Base-by-base conservation (phyloP, 2,797 vertebrate genomes). In the Sebastes vulpes region DNA sequence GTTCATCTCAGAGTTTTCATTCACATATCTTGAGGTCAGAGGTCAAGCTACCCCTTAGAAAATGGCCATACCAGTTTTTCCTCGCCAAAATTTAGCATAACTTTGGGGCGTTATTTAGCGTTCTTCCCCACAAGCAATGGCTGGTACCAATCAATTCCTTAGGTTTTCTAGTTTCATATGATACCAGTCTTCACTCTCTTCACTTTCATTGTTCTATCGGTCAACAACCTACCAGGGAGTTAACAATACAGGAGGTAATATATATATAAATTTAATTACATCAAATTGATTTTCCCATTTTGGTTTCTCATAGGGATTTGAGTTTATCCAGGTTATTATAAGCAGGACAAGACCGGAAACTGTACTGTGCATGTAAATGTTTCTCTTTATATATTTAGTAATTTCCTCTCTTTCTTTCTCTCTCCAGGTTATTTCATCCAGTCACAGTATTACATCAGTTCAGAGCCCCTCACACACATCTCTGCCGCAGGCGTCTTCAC, bases 401-500 rank as follows among this genome's bases (percentile, higher is more conserved):
- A 57, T 54, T 50, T 59, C 23, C 18, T 25, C 25, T 72, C 25
- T 52, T 28, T 20, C 3, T 60, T 3, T 48, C 5, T 77, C 25
- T 72, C 25, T 72, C 1, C 72, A 95, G 93, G 84, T 89, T 4
- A 46, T 82, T 74, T 81, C 84, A 12, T 85, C 89, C 21, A 83
- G 76, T 83, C 95, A 94, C 74, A 89, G 81, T 67, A 81, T 75
- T 65, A 60, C 88, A 23, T 90, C 90, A 16, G 65, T 93, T 71
- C 96, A 96, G 83, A 94, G 92, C 90, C 90, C 93, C 31, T 74
- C 91, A 16, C 95, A 96, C 80, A 67, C 89, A 4, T 54, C 89
- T 32, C 78, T 95, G 87, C 93, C 95, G 77, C 97, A 96, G 79
- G 91, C 93, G 9, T 69, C 96, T 82, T 90, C 96, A 90, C 98